Evolutionary conservation across 1,140 invertebrate genomes (phyloP).

Genomic region (Polypedilum pembai): DNA sequence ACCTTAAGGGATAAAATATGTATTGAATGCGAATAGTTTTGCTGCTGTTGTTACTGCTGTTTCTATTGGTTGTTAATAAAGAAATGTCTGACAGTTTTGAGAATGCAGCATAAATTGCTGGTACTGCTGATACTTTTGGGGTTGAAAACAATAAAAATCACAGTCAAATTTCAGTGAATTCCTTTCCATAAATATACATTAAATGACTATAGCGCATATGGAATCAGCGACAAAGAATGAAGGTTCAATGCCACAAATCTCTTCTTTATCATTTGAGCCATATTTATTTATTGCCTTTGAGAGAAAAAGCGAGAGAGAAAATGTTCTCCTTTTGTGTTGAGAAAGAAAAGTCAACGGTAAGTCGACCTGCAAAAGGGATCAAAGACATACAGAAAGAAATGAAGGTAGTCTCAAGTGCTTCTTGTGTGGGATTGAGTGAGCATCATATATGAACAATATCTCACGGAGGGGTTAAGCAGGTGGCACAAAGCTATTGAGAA

Average conservation of each 20-base stretch:
- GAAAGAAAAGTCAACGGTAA: background rate
- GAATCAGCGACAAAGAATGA: background rate
- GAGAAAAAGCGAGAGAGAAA: background rate
- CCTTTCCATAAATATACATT: conserved; percentile 16
- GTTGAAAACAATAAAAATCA: background rate
- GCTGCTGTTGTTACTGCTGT: no score
- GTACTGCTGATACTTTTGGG: background rate
- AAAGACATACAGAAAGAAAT: background rate
- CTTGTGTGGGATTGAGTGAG: background rate
- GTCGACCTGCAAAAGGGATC: conserved; percentile 6
- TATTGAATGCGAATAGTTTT: conserved; percentile 21
- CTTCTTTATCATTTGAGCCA: conserved; percentile 26
- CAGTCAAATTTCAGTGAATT: background rate
- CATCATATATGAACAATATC: conserved; percentile 1
- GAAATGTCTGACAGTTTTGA: conserved; percentile 22
- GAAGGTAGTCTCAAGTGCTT: background rate
- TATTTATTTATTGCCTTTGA: conserved; percentile 17
- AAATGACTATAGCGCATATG: background rate
- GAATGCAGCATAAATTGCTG: background rate
- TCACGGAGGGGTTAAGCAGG: background rate
- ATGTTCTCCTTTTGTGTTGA: no score
- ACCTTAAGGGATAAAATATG: conserved; percentile 1
- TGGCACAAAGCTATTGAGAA: background rate
- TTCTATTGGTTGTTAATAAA: conserved; percentile 27
- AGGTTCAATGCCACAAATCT: conserved; percentile 17